Evolutionary conservation across 2,113 vertebrate species (phyloP).

Genomic region (Tetrao urogallus): DNA sequence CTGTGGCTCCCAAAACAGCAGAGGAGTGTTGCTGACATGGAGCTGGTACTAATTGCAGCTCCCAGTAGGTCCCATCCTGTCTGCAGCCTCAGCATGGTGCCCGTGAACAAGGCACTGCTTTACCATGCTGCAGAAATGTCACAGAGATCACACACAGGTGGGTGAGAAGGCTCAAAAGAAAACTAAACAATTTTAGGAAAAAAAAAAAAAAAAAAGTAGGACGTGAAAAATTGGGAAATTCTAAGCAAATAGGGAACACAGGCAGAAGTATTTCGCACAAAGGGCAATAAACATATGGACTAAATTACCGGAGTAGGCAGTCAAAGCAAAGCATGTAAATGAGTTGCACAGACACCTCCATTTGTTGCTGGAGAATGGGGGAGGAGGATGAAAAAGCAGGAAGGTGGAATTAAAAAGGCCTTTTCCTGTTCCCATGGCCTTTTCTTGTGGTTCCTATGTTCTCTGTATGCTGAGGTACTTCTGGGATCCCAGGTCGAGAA

Average conservation of each 20-base stretch:
- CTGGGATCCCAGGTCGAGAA: neutral
- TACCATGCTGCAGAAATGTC: neutral
- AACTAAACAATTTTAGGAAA: neutral
- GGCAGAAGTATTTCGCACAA: slow-evolving; percentile 41
- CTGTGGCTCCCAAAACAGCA: neutral
- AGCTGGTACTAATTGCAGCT: neutral
- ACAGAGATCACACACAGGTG: neutral
- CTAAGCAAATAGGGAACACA: slow-evolving; percentile 44
- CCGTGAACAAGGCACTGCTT: neutral
- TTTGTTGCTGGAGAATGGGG: slow-evolving; percentile 9
- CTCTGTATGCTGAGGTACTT: neutral
- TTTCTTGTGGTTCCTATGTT: neutral
- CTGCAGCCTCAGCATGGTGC: neutral
- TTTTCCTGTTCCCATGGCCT: slow-evolving; percentile 22
- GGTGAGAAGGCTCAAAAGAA: neutral
- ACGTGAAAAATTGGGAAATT: slow-evolving; percentile 57
- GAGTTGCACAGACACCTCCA: slow-evolving; percentile 66
- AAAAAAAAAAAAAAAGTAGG: neutral
- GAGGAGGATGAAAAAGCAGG: slow-evolving; percentile 12
- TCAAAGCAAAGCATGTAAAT: slow-evolving; percentile 63
- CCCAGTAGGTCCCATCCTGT: neutral
- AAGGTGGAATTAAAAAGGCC: slow-evolving; percentile 15
- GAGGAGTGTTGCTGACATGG: neutral
- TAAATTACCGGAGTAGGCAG: slow-evolving; percentile 64
- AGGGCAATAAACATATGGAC: slow-evolving; percentile 71